Conservation (phyloP, 2,113 vertebrate genomes). For the Oryzias javanicus region DNA sequence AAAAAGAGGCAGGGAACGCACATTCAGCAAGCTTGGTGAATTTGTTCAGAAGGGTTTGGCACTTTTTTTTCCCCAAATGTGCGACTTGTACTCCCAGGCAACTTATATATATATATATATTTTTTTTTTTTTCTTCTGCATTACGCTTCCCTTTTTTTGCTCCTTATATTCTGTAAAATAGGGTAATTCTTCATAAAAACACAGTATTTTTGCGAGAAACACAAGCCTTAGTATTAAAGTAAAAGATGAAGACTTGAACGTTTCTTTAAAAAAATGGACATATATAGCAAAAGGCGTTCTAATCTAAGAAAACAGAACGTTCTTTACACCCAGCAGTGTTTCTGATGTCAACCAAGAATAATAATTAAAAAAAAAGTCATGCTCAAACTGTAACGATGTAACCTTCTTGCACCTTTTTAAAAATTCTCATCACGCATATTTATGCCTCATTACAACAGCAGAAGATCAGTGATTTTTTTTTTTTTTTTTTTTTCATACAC, state of each 20-base stretch:
- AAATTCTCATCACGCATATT: slow-evolving; percentile 7
- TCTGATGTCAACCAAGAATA: background rate
- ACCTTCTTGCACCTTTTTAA: background rate
- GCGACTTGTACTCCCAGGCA: no score
- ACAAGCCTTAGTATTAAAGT: no score
- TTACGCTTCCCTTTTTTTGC: no score
- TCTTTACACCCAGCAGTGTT: background rate
- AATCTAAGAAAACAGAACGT: background rate
- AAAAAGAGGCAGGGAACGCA: no score
- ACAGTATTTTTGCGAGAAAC: no score
- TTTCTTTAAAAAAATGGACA: background rate
- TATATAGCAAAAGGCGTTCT: background rate
- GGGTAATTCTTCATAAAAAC: no score
- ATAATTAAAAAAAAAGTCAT: background rate
- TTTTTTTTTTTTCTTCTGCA: no score
- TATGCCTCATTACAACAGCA: slow-evolving; percentile 17
- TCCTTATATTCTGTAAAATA: no score
- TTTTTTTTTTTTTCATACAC: background rate
- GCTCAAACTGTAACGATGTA: slow-evolving; percentile 2
- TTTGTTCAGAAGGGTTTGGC: no score
- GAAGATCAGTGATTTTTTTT: slow-evolving; percentile 4
- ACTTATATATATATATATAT: background rate
- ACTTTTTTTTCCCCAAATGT: background rate
- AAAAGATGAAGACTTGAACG: no score
- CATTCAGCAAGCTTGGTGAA: no score